phyloP scores from a whole-genome alignment of 23 tunicate species.

The Clavelina lepadiformis region DNA sequence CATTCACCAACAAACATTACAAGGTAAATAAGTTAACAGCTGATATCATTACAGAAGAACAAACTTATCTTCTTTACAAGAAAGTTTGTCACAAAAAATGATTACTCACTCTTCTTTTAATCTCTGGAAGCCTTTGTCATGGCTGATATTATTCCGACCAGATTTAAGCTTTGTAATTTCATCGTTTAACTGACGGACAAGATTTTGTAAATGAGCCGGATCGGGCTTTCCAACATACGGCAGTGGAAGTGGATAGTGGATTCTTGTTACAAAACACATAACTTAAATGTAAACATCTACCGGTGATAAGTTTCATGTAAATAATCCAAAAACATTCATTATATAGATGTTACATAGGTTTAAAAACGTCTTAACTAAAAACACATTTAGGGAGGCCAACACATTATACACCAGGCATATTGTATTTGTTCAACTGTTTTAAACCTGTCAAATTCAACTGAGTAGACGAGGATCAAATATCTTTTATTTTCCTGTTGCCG shows the following conservation, averaged over 20 bases:
- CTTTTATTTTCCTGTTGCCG: slow-evolving; percentile 82
- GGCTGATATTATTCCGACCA: slow-evolving; percentile 9
- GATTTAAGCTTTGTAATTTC: slow-evolving; percentile 68
- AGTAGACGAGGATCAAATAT: slow-evolving; percentile 82
- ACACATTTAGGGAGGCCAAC: too few species aligned
- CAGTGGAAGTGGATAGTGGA: slow-evolving; percentile 91
- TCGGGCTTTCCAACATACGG: slow-evolving; percentile 87
- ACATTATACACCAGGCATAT: too few species aligned
- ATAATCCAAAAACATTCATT: not conserved
- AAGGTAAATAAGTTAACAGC: too few species aligned
- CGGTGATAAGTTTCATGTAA: not conserved
- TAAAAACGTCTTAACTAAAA: too few species aligned
- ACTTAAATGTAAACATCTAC: not conserved
- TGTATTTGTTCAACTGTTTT: too few species aligned
- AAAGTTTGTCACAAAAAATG: too few species aligned
- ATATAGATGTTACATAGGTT: too few species aligned
- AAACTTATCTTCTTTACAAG: too few species aligned
- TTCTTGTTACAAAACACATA: slow-evolving; percentile 28
- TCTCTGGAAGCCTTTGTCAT: slow-evolving; percentile 50
- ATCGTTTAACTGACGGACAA: slow-evolving; percentile 65
- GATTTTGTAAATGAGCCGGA: slow-evolving; percentile 83
- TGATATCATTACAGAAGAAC: not conserved
- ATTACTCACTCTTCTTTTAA: slow-evolving; percentile 71
- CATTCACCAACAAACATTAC: too few species aligned
- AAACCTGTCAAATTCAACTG: slow-evolving; percentile 94